Evolutionary conservation across 2,888 invertebrate genomes (phyloP).

Genomic region (Argynnis bischoffii): DNA sequence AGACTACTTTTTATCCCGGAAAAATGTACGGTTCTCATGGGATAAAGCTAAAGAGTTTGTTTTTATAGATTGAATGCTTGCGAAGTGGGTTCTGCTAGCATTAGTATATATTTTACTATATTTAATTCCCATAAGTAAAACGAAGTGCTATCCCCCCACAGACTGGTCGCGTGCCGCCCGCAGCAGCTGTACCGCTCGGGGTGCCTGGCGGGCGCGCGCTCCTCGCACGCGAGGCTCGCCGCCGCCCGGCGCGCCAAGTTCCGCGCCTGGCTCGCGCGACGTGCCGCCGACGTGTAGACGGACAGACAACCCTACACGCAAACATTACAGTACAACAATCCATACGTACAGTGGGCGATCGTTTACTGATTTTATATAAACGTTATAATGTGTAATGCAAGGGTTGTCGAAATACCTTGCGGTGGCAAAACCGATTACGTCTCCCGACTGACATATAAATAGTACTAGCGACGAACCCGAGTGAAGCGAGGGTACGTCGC

Average conservation of each 20-base stretch:
- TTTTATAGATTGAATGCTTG: too few relatives aligned
- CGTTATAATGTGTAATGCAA: too few relatives aligned
- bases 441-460: too few relatives aligned
- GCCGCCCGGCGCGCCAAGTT: slow-evolving; percentile 54
- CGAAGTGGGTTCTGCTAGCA: too few relatives aligned
- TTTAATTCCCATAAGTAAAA: background rate
- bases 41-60: too few relatives aligned
- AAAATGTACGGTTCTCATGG: too few relatives aligned
- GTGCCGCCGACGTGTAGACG: slow-evolving; percentile 18
- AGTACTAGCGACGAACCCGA: too few relatives aligned
- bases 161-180: slow-evolving; percentile 62
- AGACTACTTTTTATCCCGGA: too few relatives aligned
- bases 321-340: background rate
- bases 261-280: slow-evolving; percentile 53
- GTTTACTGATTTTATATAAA: too few relatives aligned
- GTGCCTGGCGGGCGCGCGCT: slow-evolving; percentile 57
- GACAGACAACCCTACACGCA: background rate
- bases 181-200: slow-evolving; percentile 67
- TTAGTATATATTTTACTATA: background rate
- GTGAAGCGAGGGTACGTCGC: too few relatives aligned
- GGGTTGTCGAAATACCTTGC: too few relatives aligned
- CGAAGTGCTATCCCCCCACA: slow-evolving; percentile 33
- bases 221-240: slow-evolving; percentile 55
- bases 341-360: background rate
- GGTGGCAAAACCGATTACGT: too few relatives aligned